Conservation (phyloP, 1,140 invertebrate genomes). For the Bombus impatiens region DNA sequence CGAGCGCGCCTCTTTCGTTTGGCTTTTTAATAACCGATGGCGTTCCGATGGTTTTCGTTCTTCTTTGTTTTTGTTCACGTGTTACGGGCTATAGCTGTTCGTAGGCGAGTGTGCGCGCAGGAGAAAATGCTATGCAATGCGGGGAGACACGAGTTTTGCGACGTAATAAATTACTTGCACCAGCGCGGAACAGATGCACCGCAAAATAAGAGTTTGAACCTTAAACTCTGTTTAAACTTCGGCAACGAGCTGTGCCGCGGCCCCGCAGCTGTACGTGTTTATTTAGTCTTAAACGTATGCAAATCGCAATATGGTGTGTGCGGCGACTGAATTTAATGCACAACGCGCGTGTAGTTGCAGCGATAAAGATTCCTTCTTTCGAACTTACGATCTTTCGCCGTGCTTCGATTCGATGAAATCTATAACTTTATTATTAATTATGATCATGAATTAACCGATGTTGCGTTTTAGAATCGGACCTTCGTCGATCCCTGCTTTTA, state of each 20-base stretch:
- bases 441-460: too few relatives aligned
- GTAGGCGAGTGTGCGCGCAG: not conserved
- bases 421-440: too few relatives aligned
- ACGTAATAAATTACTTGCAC: constrained; percentile 1
- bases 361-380: too few relatives aligned
- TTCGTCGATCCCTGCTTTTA: not conserved
- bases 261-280: not conserved
- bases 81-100: not conserved
- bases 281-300: not conserved
- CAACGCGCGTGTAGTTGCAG: too few relatives aligned
- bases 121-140: not conserved
- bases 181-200: constrained; percentile 15
- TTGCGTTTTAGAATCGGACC: too few relatives aligned
- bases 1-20: too few relatives aligned
- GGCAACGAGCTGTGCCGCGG: not conserved
- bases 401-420: too few relatives aligned
- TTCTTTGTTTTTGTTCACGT: not conserved
- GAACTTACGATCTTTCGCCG: too few relatives aligned
- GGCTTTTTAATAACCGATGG: too few relatives aligned
- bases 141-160: not conserved
- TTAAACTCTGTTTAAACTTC: constrained; percentile 19
- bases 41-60: not conserved
- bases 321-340: not conserved
- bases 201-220: constrained; percentile 16
- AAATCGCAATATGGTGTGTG: not conserved